Conservation (phyloP, 2,888 invertebrate species). For the Blera fallax region DNA sequence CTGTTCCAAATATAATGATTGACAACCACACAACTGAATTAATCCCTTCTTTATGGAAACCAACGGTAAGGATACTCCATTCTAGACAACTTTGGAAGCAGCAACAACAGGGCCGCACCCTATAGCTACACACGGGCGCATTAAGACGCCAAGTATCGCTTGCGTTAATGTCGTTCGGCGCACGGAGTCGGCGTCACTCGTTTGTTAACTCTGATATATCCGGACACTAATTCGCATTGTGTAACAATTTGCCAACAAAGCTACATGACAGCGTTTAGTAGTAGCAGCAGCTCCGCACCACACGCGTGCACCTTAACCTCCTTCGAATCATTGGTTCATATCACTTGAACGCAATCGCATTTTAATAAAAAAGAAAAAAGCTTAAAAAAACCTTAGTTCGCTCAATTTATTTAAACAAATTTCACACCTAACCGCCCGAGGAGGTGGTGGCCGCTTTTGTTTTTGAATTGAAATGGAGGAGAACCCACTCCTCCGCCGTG, state of each 20-base stretch:
- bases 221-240: slow-evolving; percentile 71
- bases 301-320: slow-evolving; percentile 58
- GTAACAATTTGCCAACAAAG: slow-evolving; percentile 73
- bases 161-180: slow-evolving; percentile 18
- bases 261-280: slow-evolving; percentile 71
- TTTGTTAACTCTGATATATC: slow-evolving; percentile 64
- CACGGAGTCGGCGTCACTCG: slow-evolving; percentile 38
- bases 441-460: slow-evolving; percentile 59
- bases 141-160: slow-evolving; percentile 33
- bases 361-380: not conserved
- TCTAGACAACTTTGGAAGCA: slow-evolving; percentile 3
- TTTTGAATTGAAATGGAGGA: slow-evolving; percentile 32
- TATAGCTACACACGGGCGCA: slow-evolving; percentile 11
- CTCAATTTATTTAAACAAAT: slow-evolving; percentile 71
- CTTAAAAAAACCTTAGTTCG: slow-evolving; percentile 8
- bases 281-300: slow-evolving; percentile 5
- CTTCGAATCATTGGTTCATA: slow-evolving; percentile 48
- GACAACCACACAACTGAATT: slow-evolving; percentile 38
- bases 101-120: slow-evolving; percentile 37
- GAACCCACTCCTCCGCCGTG: slow-evolving; percentile 47
- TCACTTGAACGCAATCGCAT: slow-evolving; percentile 67
- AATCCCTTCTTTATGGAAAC: slow-evolving; percentile 52
- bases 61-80: slow-evolving; percentile 40
- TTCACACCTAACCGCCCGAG: slow-evolving; percentile 70
- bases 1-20: slow-evolving; percentile 45